phyloP scores from a whole-genome alignment of 2,888 invertebrate genomes.

The Tetheella fluctuosa region DNA sequence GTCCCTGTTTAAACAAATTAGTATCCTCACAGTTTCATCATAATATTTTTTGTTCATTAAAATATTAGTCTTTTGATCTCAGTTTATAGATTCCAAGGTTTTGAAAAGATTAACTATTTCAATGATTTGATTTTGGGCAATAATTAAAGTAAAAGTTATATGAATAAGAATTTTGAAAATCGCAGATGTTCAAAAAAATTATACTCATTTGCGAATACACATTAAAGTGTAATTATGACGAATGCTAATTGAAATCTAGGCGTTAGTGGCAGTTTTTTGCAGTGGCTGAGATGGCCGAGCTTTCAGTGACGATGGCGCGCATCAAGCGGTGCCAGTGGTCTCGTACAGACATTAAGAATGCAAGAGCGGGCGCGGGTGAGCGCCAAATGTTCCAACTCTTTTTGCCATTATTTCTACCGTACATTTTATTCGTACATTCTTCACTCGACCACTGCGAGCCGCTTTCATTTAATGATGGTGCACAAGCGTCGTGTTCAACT shows the following conservation, averaged over 20 bases:
- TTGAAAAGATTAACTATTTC: no score
- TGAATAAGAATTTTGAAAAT: neutral
- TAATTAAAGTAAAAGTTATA: no score
- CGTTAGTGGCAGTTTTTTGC: slow-evolving; percentile 4
- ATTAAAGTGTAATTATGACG: slow-evolving; percentile 33
- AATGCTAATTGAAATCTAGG: slow-evolving; percentile 32
- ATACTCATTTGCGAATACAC: slow-evolving; percentile 25
- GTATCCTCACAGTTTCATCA: no score
- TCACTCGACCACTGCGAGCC: slow-evolving; percentile 26
- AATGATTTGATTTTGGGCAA: no score
- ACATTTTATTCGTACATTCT: slow-evolving; percentile 39
- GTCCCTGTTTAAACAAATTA: no score
- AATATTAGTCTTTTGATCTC: no score
- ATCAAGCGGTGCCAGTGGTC: neutral
- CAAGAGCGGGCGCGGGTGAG: slow-evolving; percentile 33
- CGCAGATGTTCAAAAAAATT: slow-evolving; percentile 21
- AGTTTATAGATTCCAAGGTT: no score
- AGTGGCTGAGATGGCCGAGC: neutral
- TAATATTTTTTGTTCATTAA: no score
- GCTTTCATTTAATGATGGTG: slow-evolving; percentile 33
- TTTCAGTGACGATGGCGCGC: neutral
- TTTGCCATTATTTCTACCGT: slow-evolving; percentile 25
- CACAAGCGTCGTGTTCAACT: slow-evolving; percentile 27
- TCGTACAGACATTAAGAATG: slow-evolving; percentile 34
- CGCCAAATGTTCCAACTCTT: slow-evolving; percentile 39